phyloP scores from a whole-genome alignment of 2,797 vertebrate genomes.

The Sciurus vulgaris region DNA sequence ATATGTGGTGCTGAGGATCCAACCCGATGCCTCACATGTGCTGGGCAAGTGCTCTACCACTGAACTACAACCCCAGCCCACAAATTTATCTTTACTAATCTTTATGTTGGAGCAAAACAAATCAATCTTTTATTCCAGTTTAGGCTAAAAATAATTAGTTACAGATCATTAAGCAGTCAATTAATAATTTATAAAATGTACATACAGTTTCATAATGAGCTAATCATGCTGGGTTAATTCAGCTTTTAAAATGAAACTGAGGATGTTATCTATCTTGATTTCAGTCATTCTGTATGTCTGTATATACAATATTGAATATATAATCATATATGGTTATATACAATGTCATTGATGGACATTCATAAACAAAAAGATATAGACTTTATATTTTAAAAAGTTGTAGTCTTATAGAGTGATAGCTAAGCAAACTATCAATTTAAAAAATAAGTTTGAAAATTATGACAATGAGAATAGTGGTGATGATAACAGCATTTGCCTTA shows the following conservation, averaged over 20 bases:
- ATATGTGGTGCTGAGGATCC: too few relatives aligned
- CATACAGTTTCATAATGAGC: slow-evolving; percentile 17
- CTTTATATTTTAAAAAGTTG: background rate
- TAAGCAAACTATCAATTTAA: slow-evolving; percentile 33
- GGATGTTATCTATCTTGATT: background rate
- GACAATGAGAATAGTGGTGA: background rate
- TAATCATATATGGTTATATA: background rate
- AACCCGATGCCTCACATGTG: too few relatives aligned
- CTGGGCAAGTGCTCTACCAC: too few relatives aligned
- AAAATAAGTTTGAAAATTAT: slow-evolving; percentile 36
- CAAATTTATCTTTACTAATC: background rate
- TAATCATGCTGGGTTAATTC: slow-evolving; percentile 1
- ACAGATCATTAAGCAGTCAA: slow-evolving; percentile 16
- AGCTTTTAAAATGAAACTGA: slow-evolving; percentile 36
- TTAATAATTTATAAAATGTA: background rate
- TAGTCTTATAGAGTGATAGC: background rate
- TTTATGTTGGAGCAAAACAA: slow-evolving; percentile 53
- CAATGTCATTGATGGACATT: background rate
- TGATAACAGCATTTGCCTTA: background rate
- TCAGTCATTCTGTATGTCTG: slow-evolving; percentile 15
- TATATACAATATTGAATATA: background rate
- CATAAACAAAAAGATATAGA: background rate
- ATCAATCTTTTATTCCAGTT: slow-evolving; percentile 35
- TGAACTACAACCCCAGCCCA: too few relatives aligned
- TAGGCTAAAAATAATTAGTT: slow-evolving; percentile 24